Conservation (phyloP, 2,113 vertebrate species). For the Gila orcuttii region DNA sequence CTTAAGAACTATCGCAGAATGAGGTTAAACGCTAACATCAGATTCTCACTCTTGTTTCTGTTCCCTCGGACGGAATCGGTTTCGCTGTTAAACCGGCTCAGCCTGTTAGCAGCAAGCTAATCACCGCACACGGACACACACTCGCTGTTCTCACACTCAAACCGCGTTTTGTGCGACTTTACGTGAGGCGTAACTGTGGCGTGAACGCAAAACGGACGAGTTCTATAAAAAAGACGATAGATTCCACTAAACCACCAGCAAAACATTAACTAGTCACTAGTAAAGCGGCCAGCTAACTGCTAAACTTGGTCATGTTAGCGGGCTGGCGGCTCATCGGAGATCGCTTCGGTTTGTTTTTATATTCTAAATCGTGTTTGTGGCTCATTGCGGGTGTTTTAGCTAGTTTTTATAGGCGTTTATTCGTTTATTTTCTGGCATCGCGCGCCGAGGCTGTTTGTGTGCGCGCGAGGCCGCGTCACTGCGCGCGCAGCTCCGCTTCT, state of each 20-base stretch:
- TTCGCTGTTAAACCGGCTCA: not conserved
- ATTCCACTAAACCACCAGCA: not conserved
- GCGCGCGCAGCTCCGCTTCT: conserved; percentile 56
- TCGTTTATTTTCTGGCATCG: conserved; percentile 53
- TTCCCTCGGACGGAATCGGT: not conserved
- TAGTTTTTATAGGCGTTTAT: not conserved
- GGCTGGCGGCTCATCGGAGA: not conserved
- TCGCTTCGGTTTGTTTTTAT: not conserved
- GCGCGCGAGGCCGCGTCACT: conserved; percentile 35
- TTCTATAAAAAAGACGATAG: not conserved
- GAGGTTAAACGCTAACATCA: not conserved
- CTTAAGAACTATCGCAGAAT: not conserved
- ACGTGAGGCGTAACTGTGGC: not conserved
- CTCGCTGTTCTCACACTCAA: not conserved
- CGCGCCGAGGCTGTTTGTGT: conserved; percentile 17
- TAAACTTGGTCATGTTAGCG: not conserved
- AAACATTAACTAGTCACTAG: not conserved
- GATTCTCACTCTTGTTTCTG: not conserved
- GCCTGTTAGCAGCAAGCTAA: conserved; percentile 5
- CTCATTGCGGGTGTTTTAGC: not conserved
- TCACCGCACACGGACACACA: not conserved
- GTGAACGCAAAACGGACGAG: not conserved
- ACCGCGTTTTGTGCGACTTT: not conserved
- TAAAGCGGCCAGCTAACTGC: conserved; percentile 39
- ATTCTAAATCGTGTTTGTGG: not conserved